Conservation (phyloP, 2,113 vertebrate genomes). For the Leucopsar rothschildi region DNA sequence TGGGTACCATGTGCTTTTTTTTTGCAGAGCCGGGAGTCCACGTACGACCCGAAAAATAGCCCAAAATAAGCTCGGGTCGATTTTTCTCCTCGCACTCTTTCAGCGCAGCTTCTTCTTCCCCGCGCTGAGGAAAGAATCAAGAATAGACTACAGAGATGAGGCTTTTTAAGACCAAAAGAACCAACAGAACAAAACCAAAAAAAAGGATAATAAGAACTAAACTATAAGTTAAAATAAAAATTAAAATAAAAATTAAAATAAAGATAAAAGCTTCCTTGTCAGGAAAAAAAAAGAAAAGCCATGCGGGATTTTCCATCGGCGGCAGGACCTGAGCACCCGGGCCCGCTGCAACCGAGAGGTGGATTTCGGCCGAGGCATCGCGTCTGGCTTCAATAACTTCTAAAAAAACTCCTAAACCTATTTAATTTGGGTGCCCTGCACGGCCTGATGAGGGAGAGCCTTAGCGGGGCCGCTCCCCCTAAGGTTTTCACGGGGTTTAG, state of each 20-base stretch:
- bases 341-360: background rate
- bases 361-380: background rate
- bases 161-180: background rate
- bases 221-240: background rate
- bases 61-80: background rate
- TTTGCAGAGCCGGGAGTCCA: background rate
- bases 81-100: background rate
- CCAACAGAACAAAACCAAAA: too few relatives aligned
- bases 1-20: background rate
- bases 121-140: background rate
- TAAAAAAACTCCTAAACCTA: background rate
- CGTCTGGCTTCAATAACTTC: background rate
- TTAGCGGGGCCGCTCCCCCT: background rate
- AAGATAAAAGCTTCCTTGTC: background rate
- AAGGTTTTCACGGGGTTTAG: background rate
- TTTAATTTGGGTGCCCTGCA: background rate
- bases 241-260: background rate
- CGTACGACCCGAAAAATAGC: background rate
- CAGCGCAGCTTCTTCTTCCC: background rate
- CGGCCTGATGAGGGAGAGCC: background rate
- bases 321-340: background rate
- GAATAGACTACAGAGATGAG: background rate
- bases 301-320: background rate
- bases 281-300: background rate
- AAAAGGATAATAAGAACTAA: background rate